phyloP scores from a whole-genome alignment of 2,797 vertebrate species.

The Ctenochaetus hawaiiensis region DNA sequence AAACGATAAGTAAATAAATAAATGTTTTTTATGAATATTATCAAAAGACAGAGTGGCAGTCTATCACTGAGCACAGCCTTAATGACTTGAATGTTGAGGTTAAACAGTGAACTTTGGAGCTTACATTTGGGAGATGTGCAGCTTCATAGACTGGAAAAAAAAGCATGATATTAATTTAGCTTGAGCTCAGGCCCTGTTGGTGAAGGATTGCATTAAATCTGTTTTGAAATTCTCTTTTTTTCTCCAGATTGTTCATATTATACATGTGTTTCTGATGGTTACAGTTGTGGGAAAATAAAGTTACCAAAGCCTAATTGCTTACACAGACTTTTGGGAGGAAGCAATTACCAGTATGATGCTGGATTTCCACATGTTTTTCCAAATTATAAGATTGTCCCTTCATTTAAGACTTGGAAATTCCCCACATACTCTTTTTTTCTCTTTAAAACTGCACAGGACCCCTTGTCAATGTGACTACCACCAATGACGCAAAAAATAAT shows the following conservation, averaged over 20 bases:
- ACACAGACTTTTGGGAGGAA: slow-evolving; percentile 37
- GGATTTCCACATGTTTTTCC: slow-evolving; percentile 52
- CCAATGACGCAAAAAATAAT: slow-evolving; percentile 58
- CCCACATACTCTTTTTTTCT: neutral
- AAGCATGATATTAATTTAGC: neutral
- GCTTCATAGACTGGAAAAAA: neutral
- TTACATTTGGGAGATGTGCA: slow-evolving; percentile 12
- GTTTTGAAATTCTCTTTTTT: slow-evolving; percentile 19
- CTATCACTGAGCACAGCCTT: neutral
- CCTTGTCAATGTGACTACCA: slow-evolving; percentile 38
- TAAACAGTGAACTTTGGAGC: neutral
- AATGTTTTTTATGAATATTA: neutral
- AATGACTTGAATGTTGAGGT: neutral
- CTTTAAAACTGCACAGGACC: slow-evolving; percentile 32
- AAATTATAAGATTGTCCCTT: slow-evolving; percentile 43
- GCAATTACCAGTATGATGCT: slow-evolving; percentile 35
- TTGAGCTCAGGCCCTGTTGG: neutral
- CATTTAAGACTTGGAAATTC: slow-evolving; percentile 43
- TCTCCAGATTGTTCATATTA: slow-evolving; percentile 21
- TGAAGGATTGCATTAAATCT: slow-evolving; percentile 20
- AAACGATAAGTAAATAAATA: neutral
- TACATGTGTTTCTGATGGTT: slow-evolving; percentile 30
- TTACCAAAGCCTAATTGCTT: slow-evolving; percentile 36
- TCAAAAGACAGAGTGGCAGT: neutral
- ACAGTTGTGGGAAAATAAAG: slow-evolving; percentile 35